These are phyloP conservation scores for Drosophila lacteicornis DNA, from an alignment of 1,140 invertebrate species.

Conservation along the genomic window DNA sequence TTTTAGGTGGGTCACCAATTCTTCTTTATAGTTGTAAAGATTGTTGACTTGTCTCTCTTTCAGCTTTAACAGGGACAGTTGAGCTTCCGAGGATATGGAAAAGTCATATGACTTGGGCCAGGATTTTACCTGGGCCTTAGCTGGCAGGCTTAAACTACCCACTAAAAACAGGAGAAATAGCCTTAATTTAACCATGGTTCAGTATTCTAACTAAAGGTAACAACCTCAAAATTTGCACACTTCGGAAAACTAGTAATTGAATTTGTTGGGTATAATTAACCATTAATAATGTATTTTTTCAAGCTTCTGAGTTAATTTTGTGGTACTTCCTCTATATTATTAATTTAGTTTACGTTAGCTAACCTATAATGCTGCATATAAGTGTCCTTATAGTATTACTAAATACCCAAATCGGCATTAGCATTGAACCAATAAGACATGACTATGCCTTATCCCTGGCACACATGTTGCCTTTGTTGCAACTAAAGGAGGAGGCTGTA, in stretches of 20 bases:
- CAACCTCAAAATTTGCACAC: not conserved
- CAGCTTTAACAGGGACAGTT: constrained; percentile 2
- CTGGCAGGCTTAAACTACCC: not conserved
- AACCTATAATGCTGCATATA: not conserved
- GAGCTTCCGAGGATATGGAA: constrained; percentile 22
- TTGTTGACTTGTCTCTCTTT: constrained; percentile 13
- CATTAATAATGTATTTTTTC: not conserved
- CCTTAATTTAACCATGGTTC: not conserved
- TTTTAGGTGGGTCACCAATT: not conserved
- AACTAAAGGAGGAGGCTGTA: constrained; percentile 3
- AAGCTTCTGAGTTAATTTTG: not conserved
- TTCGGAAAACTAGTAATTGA: not conserved
- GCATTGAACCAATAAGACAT: not conserved
- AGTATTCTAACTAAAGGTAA: not conserved
- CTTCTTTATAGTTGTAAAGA: constrained; percentile 25
- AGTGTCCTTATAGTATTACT: constrained; percentile 1
- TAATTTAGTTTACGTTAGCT: not conserved
- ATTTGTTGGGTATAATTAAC: not conserved
- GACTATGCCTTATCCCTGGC: constrained; percentile 18
- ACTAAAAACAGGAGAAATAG: not conserved
- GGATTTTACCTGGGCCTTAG: not conserved
- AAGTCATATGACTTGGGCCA: not conserved
- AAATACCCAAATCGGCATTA: not conserved
- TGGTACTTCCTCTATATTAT: too few relatives aligned
- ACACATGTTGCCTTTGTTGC: constrained; percentile 22